Evolutionary conservation across 2,888 invertebrate genomes (phyloP).

Genomic region (Chrysotoxum bicinctum): DNA sequence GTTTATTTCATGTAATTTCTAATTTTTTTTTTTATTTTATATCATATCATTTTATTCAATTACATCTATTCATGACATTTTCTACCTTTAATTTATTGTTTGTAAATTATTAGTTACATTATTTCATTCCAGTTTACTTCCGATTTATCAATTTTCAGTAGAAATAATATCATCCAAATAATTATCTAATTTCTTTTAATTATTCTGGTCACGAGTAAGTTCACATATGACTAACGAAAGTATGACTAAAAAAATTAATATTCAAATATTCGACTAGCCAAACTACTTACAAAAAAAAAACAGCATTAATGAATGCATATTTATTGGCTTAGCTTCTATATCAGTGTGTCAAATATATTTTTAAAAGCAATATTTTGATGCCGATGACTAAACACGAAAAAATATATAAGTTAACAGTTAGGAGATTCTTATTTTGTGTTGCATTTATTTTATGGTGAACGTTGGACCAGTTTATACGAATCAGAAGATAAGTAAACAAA

Average conservation of each 20-base stretch:
- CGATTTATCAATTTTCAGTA: neutral
- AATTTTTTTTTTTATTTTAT: too few species aligned
- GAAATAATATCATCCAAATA: neutral
- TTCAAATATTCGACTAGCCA: slow-evolving; percentile 4
- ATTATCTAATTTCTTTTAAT: neutral
- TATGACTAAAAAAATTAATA: neutral
- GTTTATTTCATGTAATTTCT: too few species aligned
- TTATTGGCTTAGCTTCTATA: neutral
- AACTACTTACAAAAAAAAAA: neutral
- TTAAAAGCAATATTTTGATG: neutral
- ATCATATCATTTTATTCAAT: too few species aligned
- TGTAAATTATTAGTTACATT: too few species aligned
- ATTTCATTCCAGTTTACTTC: neutral
- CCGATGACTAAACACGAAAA: neutral
- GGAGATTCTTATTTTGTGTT: neutral
- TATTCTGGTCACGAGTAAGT: slow-evolving; percentile 2
- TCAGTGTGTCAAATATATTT: neutral
- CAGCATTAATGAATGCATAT: neutral
- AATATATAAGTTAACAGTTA: neutral
- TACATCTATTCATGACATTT: too few species aligned
- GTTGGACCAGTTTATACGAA: neutral
- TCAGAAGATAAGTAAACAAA: neutral
- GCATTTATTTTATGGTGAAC: neutral
- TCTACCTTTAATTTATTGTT: too few species aligned
- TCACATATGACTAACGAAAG: neutral